Conservation (phyloP, 2,113 vertebrate genomes). For the Seriola rivoliana region DNA sequence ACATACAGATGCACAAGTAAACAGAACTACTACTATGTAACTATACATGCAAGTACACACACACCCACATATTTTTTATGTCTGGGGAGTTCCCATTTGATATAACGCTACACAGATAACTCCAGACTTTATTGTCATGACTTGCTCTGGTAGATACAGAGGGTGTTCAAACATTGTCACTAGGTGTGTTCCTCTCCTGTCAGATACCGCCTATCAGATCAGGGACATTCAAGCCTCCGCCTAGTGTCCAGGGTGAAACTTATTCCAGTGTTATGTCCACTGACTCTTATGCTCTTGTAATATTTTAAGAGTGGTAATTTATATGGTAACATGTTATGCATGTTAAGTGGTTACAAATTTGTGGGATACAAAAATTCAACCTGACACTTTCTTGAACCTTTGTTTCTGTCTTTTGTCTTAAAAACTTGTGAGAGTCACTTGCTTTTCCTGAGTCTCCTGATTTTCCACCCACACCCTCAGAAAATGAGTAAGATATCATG, state of each 20-base stretch:
- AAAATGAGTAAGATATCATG: background rate
- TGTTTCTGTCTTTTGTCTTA: background rate
- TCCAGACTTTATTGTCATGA: conserved; percentile 5
- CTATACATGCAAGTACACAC: background rate
- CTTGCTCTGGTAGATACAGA: background rate
- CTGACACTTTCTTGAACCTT: background rate
- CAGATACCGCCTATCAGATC: conserved; percentile 24
- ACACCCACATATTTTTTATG: background rate
- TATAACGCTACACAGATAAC: background rate
- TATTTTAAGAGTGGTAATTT: background rate
- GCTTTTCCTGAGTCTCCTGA: conserved; percentile 29
- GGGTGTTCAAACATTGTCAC: background rate
- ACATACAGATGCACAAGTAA: background rate
- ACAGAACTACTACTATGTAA: background rate
- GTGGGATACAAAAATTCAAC: background rate
- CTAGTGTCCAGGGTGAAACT: background rate
- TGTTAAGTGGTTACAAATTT: background rate
- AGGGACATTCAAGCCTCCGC: background rate
- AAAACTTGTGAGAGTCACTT: background rate
- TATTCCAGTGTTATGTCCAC: background rate
- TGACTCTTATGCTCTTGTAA: background rate
- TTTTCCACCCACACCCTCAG: background rate
- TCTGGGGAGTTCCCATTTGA: background rate
- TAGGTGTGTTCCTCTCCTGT: conserved; percentile 32
- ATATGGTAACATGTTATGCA: no score